Evolutionary conservation across 1,140 invertebrate species (phyloP).

Genomic region (Achroia grisella): DNA sequence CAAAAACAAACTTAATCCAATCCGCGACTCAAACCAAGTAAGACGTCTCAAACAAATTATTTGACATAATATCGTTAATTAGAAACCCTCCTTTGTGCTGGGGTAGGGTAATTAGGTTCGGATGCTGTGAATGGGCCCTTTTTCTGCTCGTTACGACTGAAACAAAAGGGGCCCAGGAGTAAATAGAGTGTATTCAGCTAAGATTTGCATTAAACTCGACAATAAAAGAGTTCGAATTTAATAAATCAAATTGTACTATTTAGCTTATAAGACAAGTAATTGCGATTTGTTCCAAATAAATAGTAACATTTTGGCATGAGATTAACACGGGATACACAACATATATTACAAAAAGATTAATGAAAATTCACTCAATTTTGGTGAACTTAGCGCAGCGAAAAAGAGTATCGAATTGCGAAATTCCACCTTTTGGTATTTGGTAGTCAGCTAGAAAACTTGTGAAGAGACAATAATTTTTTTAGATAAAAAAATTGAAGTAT

Average conservation of each 20-base stretch:
- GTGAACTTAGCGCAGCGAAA: too few species aligned
- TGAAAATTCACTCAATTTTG: too few species aligned
- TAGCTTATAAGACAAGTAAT: too few species aligned
- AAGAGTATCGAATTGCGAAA: too few species aligned
- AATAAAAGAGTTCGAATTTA: constrained; percentile 43
- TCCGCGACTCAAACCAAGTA: constrained; percentile 56
- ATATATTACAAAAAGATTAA: too few species aligned
- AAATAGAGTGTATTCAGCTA: constrained; percentile 61
- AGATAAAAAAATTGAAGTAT: too few species aligned
- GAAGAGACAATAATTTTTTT: too few species aligned
- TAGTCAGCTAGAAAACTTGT: too few species aligned
- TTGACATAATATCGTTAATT: constrained; percentile 74
- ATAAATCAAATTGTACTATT: background rate
- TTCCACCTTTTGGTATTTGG: too few species aligned
- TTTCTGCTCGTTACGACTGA: constrained; percentile 69
- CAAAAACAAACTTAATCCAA: constrained; percentile 66
- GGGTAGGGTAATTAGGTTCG: constrained; percentile 69
- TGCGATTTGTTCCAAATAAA: too few species aligned
- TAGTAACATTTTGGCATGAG: too few species aligned
- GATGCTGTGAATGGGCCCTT: constrained; percentile 68
- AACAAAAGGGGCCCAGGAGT: constrained; percentile 65
- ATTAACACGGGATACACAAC: too few species aligned
- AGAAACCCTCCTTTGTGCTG: constrained; percentile 63
- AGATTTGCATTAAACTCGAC: constrained; percentile 60
- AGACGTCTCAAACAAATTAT: constrained; percentile 72